Percentiles rank a stretch among this genome's conserved stretches.
Evolutionary conservation across 2,888 invertebrate genomes (phyloP).

Genomic region (Lagria hirta): DNA sequence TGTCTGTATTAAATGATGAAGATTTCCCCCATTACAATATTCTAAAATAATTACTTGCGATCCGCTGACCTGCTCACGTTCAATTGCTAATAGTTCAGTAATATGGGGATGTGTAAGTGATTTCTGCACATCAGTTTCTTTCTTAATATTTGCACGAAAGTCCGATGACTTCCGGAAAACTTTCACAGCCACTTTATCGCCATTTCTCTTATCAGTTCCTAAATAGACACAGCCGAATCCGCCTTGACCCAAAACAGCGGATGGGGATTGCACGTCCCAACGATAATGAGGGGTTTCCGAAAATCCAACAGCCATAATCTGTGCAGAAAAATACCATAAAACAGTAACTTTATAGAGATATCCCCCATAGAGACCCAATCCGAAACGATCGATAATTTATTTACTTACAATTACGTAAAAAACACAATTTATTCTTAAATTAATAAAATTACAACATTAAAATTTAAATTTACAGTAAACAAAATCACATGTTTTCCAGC

Average conservation of each 20-base stretch:
- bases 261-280: conserved; percentile 2
- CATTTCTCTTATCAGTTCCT: conserved; percentile 11
- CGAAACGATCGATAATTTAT: no score
- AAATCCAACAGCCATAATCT: conserved; percentile 4
- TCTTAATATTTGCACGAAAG: neutral
- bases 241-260: conserved; percentile 10
- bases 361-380: no score
- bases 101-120: conserved; percentile 9
- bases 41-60: conserved; percentile 12
- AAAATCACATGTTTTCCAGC: no score
- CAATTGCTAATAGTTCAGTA: conserved; percentile 7
- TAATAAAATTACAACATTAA: no score
- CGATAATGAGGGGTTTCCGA: conserved; percentile 9
- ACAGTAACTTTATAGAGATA: no score
- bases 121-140: conserved; percentile 10
- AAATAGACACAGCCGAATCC: conserved; percentile 12
- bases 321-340: no score
- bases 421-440: no score
- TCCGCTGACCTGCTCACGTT: conserved; percentile 2
- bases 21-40: conserved; percentile 7
- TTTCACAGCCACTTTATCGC: conserved; percentile 18
- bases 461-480: no score
- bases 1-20: conserved; percentile 6
- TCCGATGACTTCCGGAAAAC: conserved; percentile 5
- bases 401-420: no score